phyloP scores from a whole-genome alignment of 2,797 vertebrate species.

The Phoeniculus purpureus region DNA sequence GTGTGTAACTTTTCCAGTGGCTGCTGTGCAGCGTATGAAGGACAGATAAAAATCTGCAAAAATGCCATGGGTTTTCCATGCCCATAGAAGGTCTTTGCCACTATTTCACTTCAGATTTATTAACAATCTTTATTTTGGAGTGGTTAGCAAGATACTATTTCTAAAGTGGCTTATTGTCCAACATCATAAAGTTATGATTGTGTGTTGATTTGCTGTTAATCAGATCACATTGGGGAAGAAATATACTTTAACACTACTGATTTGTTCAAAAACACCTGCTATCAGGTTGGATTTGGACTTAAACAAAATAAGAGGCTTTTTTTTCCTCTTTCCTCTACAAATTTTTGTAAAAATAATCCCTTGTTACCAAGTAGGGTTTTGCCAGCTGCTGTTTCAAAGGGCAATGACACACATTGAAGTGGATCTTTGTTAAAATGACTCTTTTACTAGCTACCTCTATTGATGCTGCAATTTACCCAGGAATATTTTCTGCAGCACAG shows the following conservation, averaged over 20 bases:
- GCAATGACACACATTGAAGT: background rate
- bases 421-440: background rate
- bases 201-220: slow-evolving; percentile 27
- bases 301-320: background rate
- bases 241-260: background rate
- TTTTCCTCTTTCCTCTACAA: background rate
- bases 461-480: background rate
- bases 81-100: background rate
- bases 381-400: background rate
- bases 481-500: background rate
- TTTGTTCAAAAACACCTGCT: background rate
- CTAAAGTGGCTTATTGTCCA: background rate
- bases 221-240: background rate
- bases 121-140: background rate
- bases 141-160: background rate
- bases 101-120: background rate
- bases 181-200: slow-evolving; percentile 30
- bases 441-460: background rate
- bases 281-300: background rate
- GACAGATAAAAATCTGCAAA: background rate
- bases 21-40: background rate
- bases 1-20: background rate
- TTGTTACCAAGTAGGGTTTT: background rate
- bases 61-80: background rate
- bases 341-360: background rate